Evolutionary conservation across 2,797 vertebrate genomes (phyloP).

Genomic region (Garrulus glandarius): DNA sequence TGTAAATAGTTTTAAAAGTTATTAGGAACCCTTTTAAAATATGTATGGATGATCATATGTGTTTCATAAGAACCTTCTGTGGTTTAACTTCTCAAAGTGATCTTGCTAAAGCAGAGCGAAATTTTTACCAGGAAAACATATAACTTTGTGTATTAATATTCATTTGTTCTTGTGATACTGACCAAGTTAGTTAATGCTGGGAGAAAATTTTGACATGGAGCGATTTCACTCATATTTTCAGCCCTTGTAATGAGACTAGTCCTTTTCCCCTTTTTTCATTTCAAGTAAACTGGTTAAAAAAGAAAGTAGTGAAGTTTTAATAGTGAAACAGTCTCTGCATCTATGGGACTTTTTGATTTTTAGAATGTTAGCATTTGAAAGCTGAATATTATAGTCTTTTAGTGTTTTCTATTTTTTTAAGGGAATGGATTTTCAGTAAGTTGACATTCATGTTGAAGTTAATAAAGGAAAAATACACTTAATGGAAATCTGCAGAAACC

Average conservation of each 20-base stretch:
- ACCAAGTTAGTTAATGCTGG: not conserved
- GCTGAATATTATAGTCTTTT: not conserved
- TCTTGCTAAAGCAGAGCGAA: not conserved
- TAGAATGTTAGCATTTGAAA: not conserved
- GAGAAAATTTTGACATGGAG: rapidly evolving
- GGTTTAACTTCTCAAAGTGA: not conserved
- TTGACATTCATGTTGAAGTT: slow-evolving; percentile 6
- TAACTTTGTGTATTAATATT: not conserved
- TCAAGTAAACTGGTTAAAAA: not conserved
- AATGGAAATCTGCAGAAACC: not conserved
- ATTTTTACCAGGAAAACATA: not conserved
- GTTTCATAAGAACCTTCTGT: not conserved
- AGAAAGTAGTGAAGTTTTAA: not conserved
- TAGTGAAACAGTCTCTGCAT: not conserved
- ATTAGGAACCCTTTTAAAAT: not conserved
- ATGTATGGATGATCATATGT: not conserved
- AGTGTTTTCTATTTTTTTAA: slow-evolving; percentile 17
- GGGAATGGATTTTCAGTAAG: not conserved
- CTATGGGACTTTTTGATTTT: not conserved
- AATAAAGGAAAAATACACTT: not conserved
- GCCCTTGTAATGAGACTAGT: not conserved
- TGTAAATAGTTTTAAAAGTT: not conserved
- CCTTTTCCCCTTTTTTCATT: not conserved
- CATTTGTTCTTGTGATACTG: not conserved
- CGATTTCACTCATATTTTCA: not conserved